Conservation (phyloP, 2,797 vertebrate species). For the Numenius phaeopus region DNA sequence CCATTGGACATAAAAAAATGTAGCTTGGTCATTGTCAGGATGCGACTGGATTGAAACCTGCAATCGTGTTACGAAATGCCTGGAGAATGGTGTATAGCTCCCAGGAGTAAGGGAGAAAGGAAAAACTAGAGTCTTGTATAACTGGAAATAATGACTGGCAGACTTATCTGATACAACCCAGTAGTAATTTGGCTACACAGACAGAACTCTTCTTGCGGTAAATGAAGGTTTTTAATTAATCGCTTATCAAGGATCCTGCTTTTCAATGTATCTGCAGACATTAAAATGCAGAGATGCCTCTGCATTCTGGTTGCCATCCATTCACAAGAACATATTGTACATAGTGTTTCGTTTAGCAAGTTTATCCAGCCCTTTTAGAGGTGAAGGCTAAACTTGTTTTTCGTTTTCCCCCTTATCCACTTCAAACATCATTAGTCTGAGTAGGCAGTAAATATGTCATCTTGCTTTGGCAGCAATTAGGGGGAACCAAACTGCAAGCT, state of each 20-base stretch:
- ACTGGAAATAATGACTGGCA: constrained; percentile 8
- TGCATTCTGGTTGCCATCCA: background rate
- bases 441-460: constrained; percentile 65
- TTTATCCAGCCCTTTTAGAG: constrained; percentile 57
- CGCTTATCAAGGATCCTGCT: background rate
- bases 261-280: background rate
- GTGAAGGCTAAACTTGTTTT: constrained; percentile 75
- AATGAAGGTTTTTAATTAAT: constrained; percentile 7
- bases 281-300: background rate
- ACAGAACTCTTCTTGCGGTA: background rate
- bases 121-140: background rate
- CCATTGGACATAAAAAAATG: background rate
- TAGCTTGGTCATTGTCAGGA: background rate
- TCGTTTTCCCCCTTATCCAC: constrained; percentile 35
- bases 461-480: constrained; percentile 68
- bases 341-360: constrained; percentile 37
- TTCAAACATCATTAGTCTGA: constrained; percentile 63
- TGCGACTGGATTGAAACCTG: background rate
- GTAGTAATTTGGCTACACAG: background rate
- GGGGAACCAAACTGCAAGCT: constrained; percentile 27
- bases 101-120: background rate
- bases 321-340: constrained; percentile 39
- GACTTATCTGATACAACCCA: background rate
- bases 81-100: background rate
- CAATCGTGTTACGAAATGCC: background rate